Evolutionary conservation across 2,113 vertebrate species (phyloP).

Genomic region (Passer domesticus): DNA sequence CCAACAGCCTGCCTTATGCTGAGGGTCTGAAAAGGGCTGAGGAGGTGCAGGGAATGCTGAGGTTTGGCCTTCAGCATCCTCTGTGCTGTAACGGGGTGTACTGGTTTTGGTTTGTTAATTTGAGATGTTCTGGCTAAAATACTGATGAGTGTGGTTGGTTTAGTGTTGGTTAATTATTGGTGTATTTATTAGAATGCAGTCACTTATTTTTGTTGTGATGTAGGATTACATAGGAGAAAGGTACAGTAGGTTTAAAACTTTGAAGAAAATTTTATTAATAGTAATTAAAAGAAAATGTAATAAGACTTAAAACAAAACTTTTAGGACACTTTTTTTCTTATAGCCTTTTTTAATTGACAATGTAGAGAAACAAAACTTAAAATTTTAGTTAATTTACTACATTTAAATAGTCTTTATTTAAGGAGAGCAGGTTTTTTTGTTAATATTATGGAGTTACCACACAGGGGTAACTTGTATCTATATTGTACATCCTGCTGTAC

Average conservation of each 20-base stretch:
- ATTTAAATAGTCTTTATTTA: not conserved
- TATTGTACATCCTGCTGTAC: not conserved
- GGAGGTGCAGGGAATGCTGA: not conserved
- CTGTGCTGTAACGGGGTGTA: not conserved
- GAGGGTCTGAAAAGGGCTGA: not conserved
- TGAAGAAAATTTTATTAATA: not conserved
- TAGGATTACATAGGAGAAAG: not conserved
- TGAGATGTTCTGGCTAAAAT: not conserved
- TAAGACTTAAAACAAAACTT: not conserved
- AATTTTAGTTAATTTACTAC: not conserved
- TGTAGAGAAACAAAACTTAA: not conserved
- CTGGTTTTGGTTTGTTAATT: not conserved
- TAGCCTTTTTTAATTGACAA: not conserved
- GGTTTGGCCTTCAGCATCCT: not conserved
- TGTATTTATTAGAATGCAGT: not conserved
- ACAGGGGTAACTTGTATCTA: not conserved
- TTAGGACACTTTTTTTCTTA: not conserved
- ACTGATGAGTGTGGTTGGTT: not conserved
- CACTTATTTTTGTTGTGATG: not conserved
- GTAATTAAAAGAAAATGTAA: not conserved
- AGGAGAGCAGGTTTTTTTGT: not conserved
- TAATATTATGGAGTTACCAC: not conserved
- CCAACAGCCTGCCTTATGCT: not conserved
- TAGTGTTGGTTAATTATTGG: not conserved
- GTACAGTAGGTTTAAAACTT: not conserved